Percentiles rank a stretch among this genome's conserved stretches.
Conservation (phyloP, 2,113 vertebrate species). For the Gymnocephalus cernua region DNA sequence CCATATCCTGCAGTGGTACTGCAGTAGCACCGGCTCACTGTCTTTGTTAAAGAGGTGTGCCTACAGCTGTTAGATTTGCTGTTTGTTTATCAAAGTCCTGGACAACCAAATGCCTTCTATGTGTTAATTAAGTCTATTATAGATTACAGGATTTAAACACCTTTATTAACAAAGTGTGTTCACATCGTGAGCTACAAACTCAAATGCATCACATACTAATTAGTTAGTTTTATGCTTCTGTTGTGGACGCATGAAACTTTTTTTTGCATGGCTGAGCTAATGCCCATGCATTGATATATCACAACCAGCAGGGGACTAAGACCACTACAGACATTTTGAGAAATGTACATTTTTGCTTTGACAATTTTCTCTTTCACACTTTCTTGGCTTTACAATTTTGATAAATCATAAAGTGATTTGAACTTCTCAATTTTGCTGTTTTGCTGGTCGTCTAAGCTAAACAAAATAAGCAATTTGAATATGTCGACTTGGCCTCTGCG, state of each 20-base stretch:
- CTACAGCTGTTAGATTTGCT: not conserved
- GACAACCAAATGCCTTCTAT: not conserved
- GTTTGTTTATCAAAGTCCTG: not conserved
- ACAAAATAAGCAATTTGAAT: not conserved
- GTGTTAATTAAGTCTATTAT: not conserved
- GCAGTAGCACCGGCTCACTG: not conserved
- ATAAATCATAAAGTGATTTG: too few species aligned
- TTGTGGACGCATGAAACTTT: not conserved
- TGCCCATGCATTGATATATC: not conserved
- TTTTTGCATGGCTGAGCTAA: not conserved
- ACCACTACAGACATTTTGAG: not conserved
- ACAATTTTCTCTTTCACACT: not conserved
- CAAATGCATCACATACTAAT: not conserved
- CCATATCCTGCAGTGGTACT: not conserved
- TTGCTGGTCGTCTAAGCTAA: not conserved
- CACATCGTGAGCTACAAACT: slow-evolving; percentile 1
- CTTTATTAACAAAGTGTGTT: not conserved
- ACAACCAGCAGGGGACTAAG: not conserved
- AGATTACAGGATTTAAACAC: not conserved
- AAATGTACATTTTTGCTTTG: not conserved
- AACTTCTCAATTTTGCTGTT: not conserved
- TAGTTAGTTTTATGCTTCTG: not conserved
- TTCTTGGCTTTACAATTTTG: too few species aligned
- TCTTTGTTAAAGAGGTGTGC: not conserved
- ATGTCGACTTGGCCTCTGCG: not conserved